phyloP scores from a whole-genome alignment of 2,797 vertebrate species.

The Mormyrops boulengeri region DNA sequence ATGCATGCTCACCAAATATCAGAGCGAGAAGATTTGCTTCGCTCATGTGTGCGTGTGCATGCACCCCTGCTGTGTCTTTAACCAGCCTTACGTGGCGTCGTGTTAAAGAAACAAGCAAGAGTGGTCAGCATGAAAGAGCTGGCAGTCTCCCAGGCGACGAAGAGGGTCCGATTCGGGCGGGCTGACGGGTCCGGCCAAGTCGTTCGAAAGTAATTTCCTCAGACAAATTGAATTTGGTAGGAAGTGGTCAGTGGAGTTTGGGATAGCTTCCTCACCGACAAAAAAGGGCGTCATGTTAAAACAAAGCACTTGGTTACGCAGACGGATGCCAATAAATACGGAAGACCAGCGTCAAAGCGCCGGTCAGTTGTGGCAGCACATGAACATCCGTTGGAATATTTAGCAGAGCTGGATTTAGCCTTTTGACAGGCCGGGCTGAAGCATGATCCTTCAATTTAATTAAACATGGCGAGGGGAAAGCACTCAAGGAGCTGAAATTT shows the following conservation, averaged over 20 bases:
- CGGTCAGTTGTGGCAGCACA: background rate
- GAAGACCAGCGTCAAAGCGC: background rate
- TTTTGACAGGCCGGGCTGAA: conserved; percentile 15
- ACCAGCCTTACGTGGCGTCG: background rate
- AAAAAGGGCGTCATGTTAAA: background rate
- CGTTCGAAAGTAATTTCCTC: background rate
- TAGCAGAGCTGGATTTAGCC: conserved; percentile 9
- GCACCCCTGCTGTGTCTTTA: background rate
- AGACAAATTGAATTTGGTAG: conserved; percentile 20
- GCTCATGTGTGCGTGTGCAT: conserved; percentile 24
- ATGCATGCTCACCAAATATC: conserved; percentile 62
- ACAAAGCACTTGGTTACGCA: background rate
- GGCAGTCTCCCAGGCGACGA: background rate
- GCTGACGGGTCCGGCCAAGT: background rate
- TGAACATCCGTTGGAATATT: conserved; percentile 17
- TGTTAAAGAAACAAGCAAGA: background rate
- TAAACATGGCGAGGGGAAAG: conserved; percentile 31
- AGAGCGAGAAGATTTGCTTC: conserved; percentile 45
- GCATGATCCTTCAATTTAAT: conserved; percentile 37
- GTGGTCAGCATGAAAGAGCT: background rate
- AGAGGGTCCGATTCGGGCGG: background rate
- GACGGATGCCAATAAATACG: background rate
- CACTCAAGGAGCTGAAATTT: conserved; percentile 29
- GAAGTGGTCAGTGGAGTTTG: background rate
- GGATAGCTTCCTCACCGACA: background rate